These are phyloP conservation scores for Thalassophryne amazonica DNA, from an alignment of 2,797 vertebrate species.

Conservation along the genomic window DNA sequence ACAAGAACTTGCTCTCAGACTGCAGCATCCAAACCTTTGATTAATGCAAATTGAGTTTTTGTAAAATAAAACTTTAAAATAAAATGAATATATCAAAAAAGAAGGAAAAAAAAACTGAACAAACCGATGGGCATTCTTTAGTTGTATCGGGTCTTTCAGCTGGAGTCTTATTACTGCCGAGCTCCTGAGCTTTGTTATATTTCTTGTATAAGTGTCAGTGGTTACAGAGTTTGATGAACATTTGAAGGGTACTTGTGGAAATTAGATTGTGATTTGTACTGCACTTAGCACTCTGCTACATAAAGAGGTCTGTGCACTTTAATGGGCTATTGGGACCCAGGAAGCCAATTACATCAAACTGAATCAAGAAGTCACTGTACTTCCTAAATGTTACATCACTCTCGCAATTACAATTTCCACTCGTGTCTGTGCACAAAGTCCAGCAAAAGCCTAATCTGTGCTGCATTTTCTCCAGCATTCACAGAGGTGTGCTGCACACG, in stretches of 20 bases:
- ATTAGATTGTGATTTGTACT: conserved; percentile 49
- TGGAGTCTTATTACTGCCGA: conserved; percentile 5
- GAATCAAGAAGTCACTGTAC: conserved; percentile 28
- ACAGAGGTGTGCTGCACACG: not conserved
- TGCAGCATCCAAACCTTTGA: no score
- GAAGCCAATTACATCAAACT: conserved; percentile 36
- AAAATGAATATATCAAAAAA: no score
- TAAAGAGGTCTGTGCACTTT: conserved; percentile 28
- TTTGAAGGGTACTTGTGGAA: conserved; percentile 44
- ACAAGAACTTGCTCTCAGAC: no score
- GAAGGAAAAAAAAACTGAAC: no score
- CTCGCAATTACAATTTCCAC: conserved; percentile 10
- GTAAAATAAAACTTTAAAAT: no score
- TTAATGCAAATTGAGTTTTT: no score
- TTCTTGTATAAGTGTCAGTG: conserved; percentile 19
- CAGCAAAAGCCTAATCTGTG: not conserved
- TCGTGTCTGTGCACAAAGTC: not conserved
- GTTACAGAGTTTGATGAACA: conserved; percentile 38
- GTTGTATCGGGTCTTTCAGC: no score
- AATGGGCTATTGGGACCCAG: conserved; percentile 19
- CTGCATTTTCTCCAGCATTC: not conserved
- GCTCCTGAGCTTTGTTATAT: conserved; percentile 28
- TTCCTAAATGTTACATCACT: conserved; percentile 10
- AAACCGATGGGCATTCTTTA: no score
- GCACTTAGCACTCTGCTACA: conserved; percentile 36